phyloP scores from a whole-genome alignment of 2,888 invertebrate genomes.

The Pollenia griseotomentosa region DNA sequence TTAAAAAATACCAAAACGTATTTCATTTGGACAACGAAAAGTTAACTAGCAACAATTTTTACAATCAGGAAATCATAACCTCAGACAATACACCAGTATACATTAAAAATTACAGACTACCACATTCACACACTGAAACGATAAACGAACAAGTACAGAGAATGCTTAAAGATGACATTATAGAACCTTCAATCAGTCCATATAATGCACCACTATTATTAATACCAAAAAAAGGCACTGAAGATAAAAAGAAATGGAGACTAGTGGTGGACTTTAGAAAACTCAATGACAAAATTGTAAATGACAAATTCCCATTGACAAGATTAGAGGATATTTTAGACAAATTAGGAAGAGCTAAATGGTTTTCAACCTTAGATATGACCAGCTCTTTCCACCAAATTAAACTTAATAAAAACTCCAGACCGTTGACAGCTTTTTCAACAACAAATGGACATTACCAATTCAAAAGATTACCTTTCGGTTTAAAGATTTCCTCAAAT shows the following conservation, averaged over 20 bases:
- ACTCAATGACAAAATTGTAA: slow-evolving; percentile 18
- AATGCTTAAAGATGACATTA: slow-evolving; percentile 51
- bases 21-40: neutral
- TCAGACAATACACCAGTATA: slow-evolving; percentile 7
- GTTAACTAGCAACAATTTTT: neutral
- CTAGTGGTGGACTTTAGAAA: slow-evolving; percentile 20
- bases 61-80: neutral
- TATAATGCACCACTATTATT: slow-evolving; percentile 70
- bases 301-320: neutral
- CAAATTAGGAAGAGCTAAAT: slow-evolving; percentile 63
- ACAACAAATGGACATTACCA: slow-evolving; percentile 53
- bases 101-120: slow-evolving; percentile 25
- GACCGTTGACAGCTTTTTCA: slow-evolving; percentile 31
- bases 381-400: slow-evolving; percentile 63
- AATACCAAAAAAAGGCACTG: slow-evolving; percentile 62
- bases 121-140: neutral
- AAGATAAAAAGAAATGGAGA: slow-evolving; percentile 26
- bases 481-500: no score
- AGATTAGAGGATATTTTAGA: slow-evolving; percentile 57
- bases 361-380: slow-evolving; percentile 65
- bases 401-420: slow-evolving; percentile 22
- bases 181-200: slow-evolving; percentile 39
- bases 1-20: neutral
- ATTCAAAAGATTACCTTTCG: slow-evolving; percentile 68
- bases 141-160: slow-evolving; percentile 45